Conservation (phyloP, 2,797 vertebrate species). For the Epinephelus awoara region DNA sequence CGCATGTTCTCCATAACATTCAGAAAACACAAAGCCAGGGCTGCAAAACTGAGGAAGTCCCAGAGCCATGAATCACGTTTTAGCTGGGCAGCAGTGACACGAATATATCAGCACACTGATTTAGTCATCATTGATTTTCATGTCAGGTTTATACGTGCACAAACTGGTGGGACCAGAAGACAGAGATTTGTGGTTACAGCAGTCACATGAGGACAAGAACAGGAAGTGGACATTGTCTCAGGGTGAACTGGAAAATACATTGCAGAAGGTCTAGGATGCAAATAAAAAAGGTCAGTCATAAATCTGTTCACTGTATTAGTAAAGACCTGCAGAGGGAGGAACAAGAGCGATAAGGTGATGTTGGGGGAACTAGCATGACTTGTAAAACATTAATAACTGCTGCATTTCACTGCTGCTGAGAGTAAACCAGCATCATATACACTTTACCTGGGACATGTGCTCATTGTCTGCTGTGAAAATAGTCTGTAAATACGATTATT, state of each 20-base stretch:
- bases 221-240: slow-evolving; percentile 50
- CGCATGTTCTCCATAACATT: not conserved
- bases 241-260: slow-evolving; percentile 35
- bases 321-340: not conserved
- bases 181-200: not conserved
- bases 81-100: not conserved
- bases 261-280: slow-evolving; percentile 13
- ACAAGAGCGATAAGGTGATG: not conserved
- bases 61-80: slow-evolving; percentile 21
- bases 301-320: not conserved
- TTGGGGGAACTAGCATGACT: not conserved
- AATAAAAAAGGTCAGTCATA: not conserved
- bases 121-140: not conserved
- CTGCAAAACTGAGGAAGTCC: slow-evolving; percentile 66
- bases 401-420: not conserved
- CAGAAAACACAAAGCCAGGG: not conserved
- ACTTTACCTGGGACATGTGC: no score
- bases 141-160: not conserved
- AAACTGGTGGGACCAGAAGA: not conserved
- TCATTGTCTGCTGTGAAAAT: not conserved
- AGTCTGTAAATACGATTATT: no score
- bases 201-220: slow-evolving; percentile 18
- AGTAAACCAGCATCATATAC: no score
- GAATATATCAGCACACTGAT: not conserved
- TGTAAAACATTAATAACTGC: not conserved